A percentile compares a stretch with the other conserved stretches of the same genome.
phyloP scores from a whole-genome alignment of 1,140 invertebrate genomes.

The Popillia japonica region DNA sequence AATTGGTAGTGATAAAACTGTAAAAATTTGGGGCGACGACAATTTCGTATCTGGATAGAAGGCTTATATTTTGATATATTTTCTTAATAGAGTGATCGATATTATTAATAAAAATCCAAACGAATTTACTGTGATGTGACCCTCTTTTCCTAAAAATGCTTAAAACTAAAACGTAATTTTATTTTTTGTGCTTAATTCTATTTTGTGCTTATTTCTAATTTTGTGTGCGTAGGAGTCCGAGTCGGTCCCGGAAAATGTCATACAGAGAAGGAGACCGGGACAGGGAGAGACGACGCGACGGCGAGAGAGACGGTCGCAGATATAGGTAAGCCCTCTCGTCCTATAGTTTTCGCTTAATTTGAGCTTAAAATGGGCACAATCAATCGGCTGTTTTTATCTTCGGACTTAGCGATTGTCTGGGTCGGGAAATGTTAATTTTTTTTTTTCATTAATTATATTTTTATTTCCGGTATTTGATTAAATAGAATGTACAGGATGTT shows the following conservation, averaged over 20 bases:
- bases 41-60: no score
- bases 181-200: no score
- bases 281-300: slow-evolving; percentile 48
- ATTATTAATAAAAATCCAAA: no score
- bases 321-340: slow-evolving; percentile 45
- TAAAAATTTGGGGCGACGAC: no score
- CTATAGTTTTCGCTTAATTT: not conserved
- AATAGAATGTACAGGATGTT: no score
- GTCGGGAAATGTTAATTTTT: not conserved
- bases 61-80: no score
- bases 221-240: slow-evolving; percentile 53
- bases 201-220: no score
- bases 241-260: slow-evolving; percentile 53
- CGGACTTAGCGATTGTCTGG: slow-evolving; percentile 39
- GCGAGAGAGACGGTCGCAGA: slow-evolving; percentile 51
- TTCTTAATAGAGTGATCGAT: no score
- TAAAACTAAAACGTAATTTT: not conserved
- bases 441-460: not conserved
- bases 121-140: no score
- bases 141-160: not conserved
- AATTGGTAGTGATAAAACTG: no score
- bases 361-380: not conserved
- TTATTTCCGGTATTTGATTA: no score
- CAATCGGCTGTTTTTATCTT: slow-evolving; percentile 1
- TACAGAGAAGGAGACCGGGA: slow-evolving; percentile 54